Evolutionary conservation across 2,888 invertebrate genomes (phyloP), one percentile per base, ranked within the genome.

Genomic region (Caenorhabditis becei): DNA sequence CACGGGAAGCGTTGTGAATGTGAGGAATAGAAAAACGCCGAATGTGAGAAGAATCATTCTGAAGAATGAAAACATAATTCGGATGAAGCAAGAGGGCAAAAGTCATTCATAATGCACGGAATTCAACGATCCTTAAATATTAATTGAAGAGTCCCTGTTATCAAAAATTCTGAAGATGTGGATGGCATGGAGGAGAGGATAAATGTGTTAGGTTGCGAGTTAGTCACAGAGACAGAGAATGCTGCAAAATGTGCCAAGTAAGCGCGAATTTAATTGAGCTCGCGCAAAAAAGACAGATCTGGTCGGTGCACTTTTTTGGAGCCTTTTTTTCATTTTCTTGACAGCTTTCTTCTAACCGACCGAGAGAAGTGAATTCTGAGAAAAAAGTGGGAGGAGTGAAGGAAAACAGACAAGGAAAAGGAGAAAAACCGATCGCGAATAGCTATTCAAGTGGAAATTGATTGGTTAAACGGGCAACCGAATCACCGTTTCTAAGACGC

Each of bases 401-500:
- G 23, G 49, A 26, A 41, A 32, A 16, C 35, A n/a, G 51, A 47
- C 41, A 63, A 32, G n/a, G 23, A 41, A 37, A 53, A 23, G n/a
- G n/a, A n/a, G n/a, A n/a, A n/a, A n/a, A 54, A 8, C 28, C 24
- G 56, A 56, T 56, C 32, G 23, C n/a, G 23, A 59, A 58, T 53
- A 53, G 26, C 75, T 66, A 75, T 75, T 75, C 75, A 75, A 61
- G 75, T 61, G 75, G 66, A 75, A 75, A 75, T 66, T 16, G 61
- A 75, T 66, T 66, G 66, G 65, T 61, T 67, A 66, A 75, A 75
- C 59, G 66, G 75, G 66, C 75, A 75, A 75, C 75, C 75, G 20
- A 75, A 75, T 75, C 75, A 75, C 75, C 66, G 61, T 61, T 75
- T 75, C 75, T 66, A 47, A 47, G 18, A n/a, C 47, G 47, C 47